Base-by-base conservation (phyloP, 1,140 invertebrate genomes). In the Drosophila orena region DNA sequence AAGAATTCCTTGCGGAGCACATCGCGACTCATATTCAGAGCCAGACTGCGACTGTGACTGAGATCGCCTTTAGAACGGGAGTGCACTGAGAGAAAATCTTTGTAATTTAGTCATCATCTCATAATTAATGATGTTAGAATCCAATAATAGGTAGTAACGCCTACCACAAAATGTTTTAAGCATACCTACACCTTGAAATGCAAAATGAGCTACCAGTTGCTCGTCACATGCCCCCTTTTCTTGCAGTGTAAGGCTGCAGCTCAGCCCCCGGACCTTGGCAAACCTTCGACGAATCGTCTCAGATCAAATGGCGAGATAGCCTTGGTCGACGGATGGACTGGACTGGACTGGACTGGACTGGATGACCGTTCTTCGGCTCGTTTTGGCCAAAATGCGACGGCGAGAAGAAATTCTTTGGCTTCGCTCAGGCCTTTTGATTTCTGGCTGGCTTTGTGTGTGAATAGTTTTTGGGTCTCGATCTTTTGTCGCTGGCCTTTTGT, bases 1-100 rank as follows among this genome's bases (percentile, higher is more conserved):
- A 86, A 81, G 83, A 88, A 86, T 86, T 86, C 83, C 83, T 86
- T 54, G 83, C 83, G 77, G 81, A 69, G 81, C 81, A 66, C 59
- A 85, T 44, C 37, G 68, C 54, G 38, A 59, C 54, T 71, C 53
- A 54, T 52, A 71, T 59, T 44, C 47, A 24, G 68, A 37, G 43
- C 15, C 11, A 24, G 44, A 42, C 62, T 47, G 27, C 30, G 57
- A 65, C 42, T 61, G 15, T 10, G 61, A 14, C 59, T 10, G 11
- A 30, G 66, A 40, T 55, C 50, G 55, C 49, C 62, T 47, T 12
- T 20, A 40, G 43, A 56, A 55, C 14, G 4, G 34, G 34, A 54
- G 17, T 14, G 49, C 49, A 69, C 17, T 56, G 6, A 1, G 3
- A 55, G 24, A 8, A 50, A 47, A 27, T 27, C 37, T 0, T 10